Evolutionary conservation across 2,888 invertebrate species (phyloP), one percentile per base, ranked within the genome.

Genomic region (Idaea biselata): DNA sequence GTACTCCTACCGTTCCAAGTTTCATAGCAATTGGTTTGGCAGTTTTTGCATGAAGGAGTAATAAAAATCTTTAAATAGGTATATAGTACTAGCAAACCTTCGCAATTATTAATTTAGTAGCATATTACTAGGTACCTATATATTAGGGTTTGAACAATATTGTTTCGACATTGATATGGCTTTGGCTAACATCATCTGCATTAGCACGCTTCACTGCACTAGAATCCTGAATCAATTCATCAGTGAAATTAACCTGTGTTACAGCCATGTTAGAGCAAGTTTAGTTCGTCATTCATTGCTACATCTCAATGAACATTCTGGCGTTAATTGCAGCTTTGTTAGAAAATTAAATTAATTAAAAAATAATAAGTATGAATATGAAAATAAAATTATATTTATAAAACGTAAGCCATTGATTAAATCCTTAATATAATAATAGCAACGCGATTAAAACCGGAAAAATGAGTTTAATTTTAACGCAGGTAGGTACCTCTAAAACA

Each of bases 221-320:
- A 44, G 44, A 44, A 44, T 44, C 14, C 11, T 8, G 11, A 44
- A 44, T 44, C 44, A 44, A 44, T 55, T 18, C 17, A 33, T 33
- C 16, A 8, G 33, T 32, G 55, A 64, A 63, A 60, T 64, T 68
- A 60, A 65, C 65, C 68, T 65, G 56, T 69, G 63, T 71, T 75
- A 74, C 84, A 82, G 85, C 86, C 85, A 86, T 69, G 63, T 71
- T 75, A 74, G 84, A 82, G 85, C 86, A 86, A 86, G 80, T 73
- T 44, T 44, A 8, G 44, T 44, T 44, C 44, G 44, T 44, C 44
- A 44, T 44, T 44, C 44, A 3, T 8, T 8, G 25, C 25, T 25
- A 25, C 25, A 25, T 25, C 25, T 5, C 25, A 25, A 25, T 25
- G 25, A 25, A 25, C 25, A 25, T 25, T 53, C 16, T 53, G 53